Conservation (phyloP, 2,888 invertebrate species). For the Ommatoiulus sabulosus region DNA sequence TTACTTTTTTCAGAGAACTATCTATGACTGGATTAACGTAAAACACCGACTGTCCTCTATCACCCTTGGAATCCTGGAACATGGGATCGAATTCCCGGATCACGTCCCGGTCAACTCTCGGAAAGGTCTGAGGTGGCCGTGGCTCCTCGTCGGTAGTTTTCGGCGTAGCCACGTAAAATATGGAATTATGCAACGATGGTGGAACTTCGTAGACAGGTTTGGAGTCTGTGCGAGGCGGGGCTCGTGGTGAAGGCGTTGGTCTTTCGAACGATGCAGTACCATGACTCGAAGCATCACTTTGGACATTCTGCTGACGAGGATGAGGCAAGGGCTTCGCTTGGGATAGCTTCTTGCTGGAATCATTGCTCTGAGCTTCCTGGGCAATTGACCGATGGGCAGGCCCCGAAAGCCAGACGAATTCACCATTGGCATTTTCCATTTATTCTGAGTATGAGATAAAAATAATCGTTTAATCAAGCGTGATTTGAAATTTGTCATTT, state of each 20-base stretch:
- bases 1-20: neutral
- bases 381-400: conserved; percentile 51
- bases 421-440: conserved; percentile 57
- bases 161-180: conserved; percentile 57
- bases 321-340: neutral
- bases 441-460: neutral
- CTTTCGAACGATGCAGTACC: neutral
- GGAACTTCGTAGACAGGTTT: conserved; percentile 53
- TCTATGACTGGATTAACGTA: neutral
- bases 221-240: neutral
- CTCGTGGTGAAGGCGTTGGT: conserved; percentile 51
- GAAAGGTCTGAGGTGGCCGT: neutral
- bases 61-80: conserved; percentile 23
- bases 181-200: conserved; percentile 42
- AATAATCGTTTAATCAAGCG: neutral
- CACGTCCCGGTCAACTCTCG: conserved; percentile 46
- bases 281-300: neutral
- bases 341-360: neutral
- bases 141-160: neutral
- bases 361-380: neutral
- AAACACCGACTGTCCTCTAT: neutral
- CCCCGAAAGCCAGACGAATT: conserved; percentile 54
- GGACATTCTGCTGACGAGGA: conserved; percentile 42
- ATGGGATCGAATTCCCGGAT: conserved; percentile 57
- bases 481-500: neutral